Evolutionary conservation across 2,797 vertebrate species (phyloP).

Genomic region (Megaceryle alcyon): DNA sequence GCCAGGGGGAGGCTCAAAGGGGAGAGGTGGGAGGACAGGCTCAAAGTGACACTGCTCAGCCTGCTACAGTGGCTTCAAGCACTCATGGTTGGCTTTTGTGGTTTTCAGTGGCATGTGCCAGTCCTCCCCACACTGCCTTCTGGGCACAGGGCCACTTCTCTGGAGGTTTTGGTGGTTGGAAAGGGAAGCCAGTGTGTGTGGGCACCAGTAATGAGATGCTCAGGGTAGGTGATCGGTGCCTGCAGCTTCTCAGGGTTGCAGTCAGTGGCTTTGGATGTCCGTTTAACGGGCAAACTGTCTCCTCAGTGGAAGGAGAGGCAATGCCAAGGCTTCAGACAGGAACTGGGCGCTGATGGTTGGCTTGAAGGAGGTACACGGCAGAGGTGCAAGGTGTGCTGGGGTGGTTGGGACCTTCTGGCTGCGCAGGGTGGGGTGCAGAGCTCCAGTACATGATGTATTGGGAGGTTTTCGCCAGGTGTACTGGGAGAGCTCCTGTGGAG

Average conservation of each 20-base stretch:
- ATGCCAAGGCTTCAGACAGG: background rate
- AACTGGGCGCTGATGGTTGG: background rate
- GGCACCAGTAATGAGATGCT: rapidly evolving
- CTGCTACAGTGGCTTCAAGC: rapidly evolving
- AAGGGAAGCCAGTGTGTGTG: rapidly evolving
- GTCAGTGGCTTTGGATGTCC: rapidly evolving
- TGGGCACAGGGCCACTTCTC: rapidly evolving
- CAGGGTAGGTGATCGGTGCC: rapidly evolving
- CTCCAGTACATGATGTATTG: background rate
- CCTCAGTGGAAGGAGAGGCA: background rate
- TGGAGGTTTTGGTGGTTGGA: rapidly evolving
- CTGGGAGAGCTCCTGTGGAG: background rate
- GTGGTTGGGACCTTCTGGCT: background rate
- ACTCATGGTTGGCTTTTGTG: rapidly evolving
- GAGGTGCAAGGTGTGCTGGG: background rate
- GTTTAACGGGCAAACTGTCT: background rate
- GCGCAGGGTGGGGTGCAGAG: background rate
- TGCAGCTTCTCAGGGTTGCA: background rate
- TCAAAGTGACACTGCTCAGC: background rate
- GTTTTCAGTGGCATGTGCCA: background rate
- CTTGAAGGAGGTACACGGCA: no score
- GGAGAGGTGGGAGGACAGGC: background rate
- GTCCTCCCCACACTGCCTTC: background rate
- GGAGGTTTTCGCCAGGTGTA: background rate
- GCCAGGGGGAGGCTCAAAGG: background rate